These are phyloP conservation scores for Drosophila bunnanda DNA, from an alignment of 2,888 invertebrate genomes.

Conservation along the genomic window DNA sequence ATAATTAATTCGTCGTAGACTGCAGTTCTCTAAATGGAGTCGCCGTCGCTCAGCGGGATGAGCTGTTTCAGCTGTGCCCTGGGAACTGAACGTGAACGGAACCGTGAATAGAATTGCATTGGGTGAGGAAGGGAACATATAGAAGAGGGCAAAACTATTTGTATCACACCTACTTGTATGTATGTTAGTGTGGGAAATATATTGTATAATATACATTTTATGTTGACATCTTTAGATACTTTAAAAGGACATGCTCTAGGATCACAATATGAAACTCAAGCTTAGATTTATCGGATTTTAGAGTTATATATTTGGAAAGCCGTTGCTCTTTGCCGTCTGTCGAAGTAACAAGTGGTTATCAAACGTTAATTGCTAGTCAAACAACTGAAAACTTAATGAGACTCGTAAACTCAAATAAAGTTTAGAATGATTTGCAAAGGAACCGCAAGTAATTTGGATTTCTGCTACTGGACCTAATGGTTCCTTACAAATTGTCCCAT, in stretches of 20 bases:
- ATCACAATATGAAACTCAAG: no score
- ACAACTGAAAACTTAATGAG: no score
- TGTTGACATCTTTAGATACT: no score
- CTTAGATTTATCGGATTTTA: no score
- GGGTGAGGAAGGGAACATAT: neutral
- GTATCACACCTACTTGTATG: neutral
- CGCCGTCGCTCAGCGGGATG: slow-evolving; percentile 12
- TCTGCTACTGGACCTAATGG: neutral
- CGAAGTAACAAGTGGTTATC: neutral
- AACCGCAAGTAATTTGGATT: neutral
- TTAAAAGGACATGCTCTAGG: no score
- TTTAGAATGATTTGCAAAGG: neutral
- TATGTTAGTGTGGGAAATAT: neutral
- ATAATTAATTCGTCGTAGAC: slow-evolving; percentile 77
- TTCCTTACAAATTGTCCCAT: neutral
- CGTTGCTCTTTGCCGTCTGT: neutral
- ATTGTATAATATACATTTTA: no score
- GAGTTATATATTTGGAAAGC: no score
- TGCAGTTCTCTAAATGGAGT: slow-evolving; percentile 57
- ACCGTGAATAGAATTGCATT: slow-evolving; percentile 3
- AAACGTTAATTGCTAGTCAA: neutral
- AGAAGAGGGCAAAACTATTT: neutral
- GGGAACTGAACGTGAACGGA: slow-evolving; percentile 21
- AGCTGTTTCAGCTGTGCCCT: slow-evolving; percentile 1
- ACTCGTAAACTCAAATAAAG: no score